These are phyloP conservation scores for Cinclus mexicanus DNA, from an alignment of 2,113 vertebrate species.

Conservation along the genomic window DNA sequence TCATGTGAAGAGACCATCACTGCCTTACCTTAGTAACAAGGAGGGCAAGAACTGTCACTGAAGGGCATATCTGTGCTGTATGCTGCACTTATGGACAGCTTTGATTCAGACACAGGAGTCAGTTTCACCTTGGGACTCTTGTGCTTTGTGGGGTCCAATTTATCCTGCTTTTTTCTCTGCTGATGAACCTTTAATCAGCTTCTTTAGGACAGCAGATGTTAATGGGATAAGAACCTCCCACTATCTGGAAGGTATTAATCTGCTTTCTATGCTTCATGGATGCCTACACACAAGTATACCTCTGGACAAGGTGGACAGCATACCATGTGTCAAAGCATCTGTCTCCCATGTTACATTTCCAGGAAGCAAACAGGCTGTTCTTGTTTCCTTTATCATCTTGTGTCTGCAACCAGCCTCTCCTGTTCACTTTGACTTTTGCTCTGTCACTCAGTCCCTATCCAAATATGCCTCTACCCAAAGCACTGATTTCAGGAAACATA, in stretches of 20 bases:
- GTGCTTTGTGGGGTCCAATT: not conserved
- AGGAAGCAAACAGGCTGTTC: not conserved
- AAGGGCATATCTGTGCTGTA: not conserved
- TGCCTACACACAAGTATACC: not conserved
- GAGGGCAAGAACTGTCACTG: not conserved
- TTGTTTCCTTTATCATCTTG: not conserved
- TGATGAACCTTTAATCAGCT: not conserved
- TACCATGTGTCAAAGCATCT: not conserved
- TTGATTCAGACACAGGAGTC: not conserved
- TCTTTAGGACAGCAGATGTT: not conserved
- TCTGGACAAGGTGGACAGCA: not conserved
- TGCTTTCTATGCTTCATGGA: not conserved
- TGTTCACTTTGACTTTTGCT: not conserved
- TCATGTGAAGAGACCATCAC: not conserved
- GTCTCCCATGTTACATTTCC: not conserved
- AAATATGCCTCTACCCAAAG: not conserved
- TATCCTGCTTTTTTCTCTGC: not conserved
- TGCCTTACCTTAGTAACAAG: not conserved
- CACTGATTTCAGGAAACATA: not conserved
- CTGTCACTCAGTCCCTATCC: not conserved
- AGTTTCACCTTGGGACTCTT: not conserved
- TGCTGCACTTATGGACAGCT: accelerated
- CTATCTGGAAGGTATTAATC: not conserved
- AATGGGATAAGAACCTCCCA: not conserved
- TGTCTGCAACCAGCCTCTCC: not conserved